phyloP scores from a whole-genome alignment of 2,113 vertebrate species.

The Phalacrocorax carbo region DNA sequence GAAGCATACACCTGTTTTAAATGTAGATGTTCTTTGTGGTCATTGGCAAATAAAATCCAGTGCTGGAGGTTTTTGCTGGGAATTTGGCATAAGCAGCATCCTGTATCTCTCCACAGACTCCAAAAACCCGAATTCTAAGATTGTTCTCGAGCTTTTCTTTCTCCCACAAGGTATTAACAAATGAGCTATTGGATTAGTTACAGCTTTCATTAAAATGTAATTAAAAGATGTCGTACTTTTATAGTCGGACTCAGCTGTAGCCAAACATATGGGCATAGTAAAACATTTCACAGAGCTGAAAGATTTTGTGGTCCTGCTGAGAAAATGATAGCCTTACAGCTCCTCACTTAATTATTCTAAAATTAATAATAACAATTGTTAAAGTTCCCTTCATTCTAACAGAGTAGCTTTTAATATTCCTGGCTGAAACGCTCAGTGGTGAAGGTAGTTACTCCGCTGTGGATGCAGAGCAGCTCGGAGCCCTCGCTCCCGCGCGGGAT shows the following conservation, averaged over 20 bases:
- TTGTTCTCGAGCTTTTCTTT: not conserved
- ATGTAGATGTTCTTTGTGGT: not conserved
- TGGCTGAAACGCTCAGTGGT: conserved; percentile 52
- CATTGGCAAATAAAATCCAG: not conserved
- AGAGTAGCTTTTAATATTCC: conserved; percentile 54
- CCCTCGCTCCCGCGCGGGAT: not conserved
- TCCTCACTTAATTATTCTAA: conserved; percentile 69
- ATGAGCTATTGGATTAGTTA: conserved; percentile 60
- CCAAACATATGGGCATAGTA: conserved; percentile 67
- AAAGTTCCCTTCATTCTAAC: conserved; percentile 52
- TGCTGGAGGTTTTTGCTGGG: not conserved
- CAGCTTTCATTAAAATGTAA: conserved; percentile 64
- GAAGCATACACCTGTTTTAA: not conserved
- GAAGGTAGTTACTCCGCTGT: not conserved
- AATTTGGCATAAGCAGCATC: not conserved
- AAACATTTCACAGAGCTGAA: conserved; percentile 55
- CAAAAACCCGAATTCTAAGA: not conserved
- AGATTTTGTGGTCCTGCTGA: conserved; percentile 68
- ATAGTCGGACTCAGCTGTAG: conserved; percentile 68
- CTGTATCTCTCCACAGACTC: not conserved
- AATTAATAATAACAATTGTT: conserved; percentile 73
- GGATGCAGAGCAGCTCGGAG: not conserved
- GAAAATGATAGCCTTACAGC: conserved; percentile 66
- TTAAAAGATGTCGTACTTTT: conserved; percentile 71
- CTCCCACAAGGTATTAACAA: conserved; percentile 44